Evolutionary conservation across 2,888 invertebrate species (phyloP), one percentile per base, ranked within the genome.

Genomic region (Nowickia ferox): DNA sequence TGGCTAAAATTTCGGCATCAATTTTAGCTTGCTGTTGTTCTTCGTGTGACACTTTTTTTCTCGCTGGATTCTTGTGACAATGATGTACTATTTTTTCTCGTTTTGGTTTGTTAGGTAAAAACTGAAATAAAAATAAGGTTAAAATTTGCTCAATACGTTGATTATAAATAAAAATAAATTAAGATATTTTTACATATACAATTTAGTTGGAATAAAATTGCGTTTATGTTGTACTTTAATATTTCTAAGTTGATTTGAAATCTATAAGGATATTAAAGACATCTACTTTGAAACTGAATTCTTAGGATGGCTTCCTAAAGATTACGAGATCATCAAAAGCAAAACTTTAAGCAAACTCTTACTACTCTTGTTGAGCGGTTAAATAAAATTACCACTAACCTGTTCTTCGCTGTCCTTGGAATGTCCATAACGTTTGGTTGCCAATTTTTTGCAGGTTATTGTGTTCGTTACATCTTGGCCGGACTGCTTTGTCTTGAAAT

Each of bases 1-100:
- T 86, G 9, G 83, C 74, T 9, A 84, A 59, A 30, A 51, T 72
- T 46, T 76, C 75, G 11, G 77, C 55, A 40, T 75, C 83, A 15
- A 17, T 51, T 63, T 59, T 61, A 10, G 65, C 48, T 53, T 72
- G 55, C 9, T 15, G 66, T 38, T 44, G 30, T 38, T 65, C 44
- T 2, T 74, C 68, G 40, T 59, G 13, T 0, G 61, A 48, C 8
- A 38, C 6, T n/a, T 77, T 30, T 30, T 6, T 44, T 8, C 17
- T 40, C 1, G 59, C 15, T 30, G 40, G 22, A 9, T 55, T 79
- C 8, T 19, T 30, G 2, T 48, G 59, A 8, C 1, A 38, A 10
- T 4, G 30, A 9, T 30, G 22, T 0, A 10, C 2, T 13, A 11
- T 1, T 78, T 30, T 65, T 10, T 13, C 46, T 15, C 19, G 55